These are phyloP conservation scores for Aeoliscus strigatus DNA, from an alignment of 2,797 vertebrate genomes.

Conservation along the genomic window DNA sequence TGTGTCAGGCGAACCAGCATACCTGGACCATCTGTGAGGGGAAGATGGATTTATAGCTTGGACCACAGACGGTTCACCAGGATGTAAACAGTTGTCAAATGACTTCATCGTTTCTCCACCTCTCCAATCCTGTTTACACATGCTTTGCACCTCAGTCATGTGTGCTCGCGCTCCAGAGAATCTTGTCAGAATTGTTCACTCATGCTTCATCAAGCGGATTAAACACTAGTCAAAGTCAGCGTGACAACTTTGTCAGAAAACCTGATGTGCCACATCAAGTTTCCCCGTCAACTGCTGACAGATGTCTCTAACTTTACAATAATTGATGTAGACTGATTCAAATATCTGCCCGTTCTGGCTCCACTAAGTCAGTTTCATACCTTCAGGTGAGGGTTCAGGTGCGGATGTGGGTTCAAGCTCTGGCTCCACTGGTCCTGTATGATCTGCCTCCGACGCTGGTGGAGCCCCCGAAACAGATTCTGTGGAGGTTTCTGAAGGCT, in stretches of 20 bases:
- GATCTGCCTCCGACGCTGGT: conserved; percentile 11
- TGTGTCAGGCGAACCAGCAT: not conserved
- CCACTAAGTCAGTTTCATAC: no score
- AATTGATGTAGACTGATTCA: no score
- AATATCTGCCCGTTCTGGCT: no score
- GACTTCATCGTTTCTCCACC: conserved; percentile 3
- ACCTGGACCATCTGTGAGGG: not conserved
- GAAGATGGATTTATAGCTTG: conserved; percentile 2
- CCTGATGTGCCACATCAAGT: conserved; percentile 4
- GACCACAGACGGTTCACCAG: conserved; percentile 10
- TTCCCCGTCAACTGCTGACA: no score
- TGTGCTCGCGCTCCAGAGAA: conserved; percentile 13
- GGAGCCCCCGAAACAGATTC: conserved; percentile 17
- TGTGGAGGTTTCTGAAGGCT: conserved; percentile 6
- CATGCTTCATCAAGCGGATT: conserved; percentile 5
- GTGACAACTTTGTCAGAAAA: conserved; percentile 30
- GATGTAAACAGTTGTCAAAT: conserved; percentile 12
- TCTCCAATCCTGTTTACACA: conserved; percentile 35
- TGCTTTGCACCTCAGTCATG: not conserved
- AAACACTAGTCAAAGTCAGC: not conserved
- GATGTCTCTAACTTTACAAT: no score
- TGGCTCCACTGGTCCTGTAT: no score
- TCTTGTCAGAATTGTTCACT: conserved; percentile 9
- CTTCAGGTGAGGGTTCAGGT: conserved; percentile 26
- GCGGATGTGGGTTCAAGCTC: no score